Conservation (phyloP, 1,140 invertebrate genomes). For the Brachystomella parvula region DNA sequence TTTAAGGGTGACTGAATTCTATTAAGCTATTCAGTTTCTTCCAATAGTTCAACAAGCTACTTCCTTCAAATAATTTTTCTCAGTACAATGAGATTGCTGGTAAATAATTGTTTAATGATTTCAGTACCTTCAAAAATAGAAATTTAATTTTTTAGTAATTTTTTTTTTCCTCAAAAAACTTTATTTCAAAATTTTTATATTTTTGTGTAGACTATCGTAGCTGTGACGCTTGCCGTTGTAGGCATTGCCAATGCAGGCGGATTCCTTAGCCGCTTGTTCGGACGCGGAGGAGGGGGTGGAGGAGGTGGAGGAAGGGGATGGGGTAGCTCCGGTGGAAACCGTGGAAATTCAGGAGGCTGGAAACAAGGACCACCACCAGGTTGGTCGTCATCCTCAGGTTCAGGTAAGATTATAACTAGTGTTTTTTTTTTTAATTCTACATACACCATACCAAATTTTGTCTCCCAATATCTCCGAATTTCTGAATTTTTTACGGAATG, state of each 20-base stretch:
- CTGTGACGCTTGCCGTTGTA: neutral
- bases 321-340: too few species aligned
- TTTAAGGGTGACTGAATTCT: neutral
- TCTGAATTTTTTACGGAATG: neutral
- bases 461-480: too few species aligned
- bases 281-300: neutral
- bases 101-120: too few species aligned
- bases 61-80: too few species aligned
- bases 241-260: neutral
- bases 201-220: neutral
- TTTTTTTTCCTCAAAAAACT: neutral
- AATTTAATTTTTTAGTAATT: neutral
- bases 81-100: neutral
- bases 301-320: neutral
- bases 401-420: neutral
- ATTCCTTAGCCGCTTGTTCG: neutral
- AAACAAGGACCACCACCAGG: neutral
- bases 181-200: neutral
- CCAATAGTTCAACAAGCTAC: neutral
- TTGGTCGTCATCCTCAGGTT: neutral
- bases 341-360: neutral
- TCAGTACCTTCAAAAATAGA: too few species aligned
- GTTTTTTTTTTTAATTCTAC: neutral
- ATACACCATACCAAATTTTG: too few species aligned
- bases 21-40: constrained; percentile 2